Percentiles rank a stretch among this genome's conserved stretches.
Evolutionary conservation across 2,113 vertebrate species (phyloP).

Genomic region (Psettodes erumei): DNA sequence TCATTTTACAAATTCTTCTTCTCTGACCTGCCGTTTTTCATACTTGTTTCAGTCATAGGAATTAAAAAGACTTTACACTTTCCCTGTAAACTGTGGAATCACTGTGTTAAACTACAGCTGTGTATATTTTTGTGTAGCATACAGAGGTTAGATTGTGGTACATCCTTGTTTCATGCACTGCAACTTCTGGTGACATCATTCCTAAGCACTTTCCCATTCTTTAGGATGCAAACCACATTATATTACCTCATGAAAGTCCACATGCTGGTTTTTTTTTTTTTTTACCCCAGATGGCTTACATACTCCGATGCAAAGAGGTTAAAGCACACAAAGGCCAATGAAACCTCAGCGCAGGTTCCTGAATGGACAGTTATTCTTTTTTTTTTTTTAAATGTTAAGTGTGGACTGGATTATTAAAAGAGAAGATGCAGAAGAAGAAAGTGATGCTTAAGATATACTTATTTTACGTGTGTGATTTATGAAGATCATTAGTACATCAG

Average conservation of each 20-base stretch:
- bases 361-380: background rate
- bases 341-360: background rate
- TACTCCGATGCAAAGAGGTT: background rate
- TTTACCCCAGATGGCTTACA: background rate
- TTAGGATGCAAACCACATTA: too few relatives aligned
- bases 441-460: background rate
- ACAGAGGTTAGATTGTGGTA: background rate
- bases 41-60: background rate
- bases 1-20: background rate
- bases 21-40: background rate
- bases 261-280: background rate
- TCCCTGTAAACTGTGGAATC: too few relatives aligned
- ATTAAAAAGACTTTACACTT: too few relatives aligned
- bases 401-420: background rate
- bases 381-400: background rate
- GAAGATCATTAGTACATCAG: too few relatives aligned
- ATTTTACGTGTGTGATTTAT: background rate
- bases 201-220: background rate
- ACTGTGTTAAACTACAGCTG: background rate
- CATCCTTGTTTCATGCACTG: background rate
- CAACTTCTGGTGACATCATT: background rate
- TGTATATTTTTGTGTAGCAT: background rate
- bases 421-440: background rate
- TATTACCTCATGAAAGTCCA: background rate
- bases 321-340: background rate